phyloP scores from a whole-genome alignment of 1,140 invertebrate genomes.

The Palaemon carinicauda region DNA sequence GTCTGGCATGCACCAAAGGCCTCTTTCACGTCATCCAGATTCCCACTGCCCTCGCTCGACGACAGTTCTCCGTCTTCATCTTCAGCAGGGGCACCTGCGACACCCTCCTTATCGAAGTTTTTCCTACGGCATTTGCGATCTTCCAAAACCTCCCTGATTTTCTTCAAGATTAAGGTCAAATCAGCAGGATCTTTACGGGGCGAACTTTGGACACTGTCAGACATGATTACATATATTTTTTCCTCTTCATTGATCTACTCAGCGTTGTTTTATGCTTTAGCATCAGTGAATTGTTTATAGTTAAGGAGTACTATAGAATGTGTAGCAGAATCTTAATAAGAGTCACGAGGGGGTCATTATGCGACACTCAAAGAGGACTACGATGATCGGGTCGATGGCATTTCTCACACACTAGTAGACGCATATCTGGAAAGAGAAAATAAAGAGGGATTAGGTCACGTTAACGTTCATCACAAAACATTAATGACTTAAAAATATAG shows the following conservation, averaged over 20 bases:
- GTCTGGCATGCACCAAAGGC: conserved; percentile 45
- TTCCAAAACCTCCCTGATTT: background rate
- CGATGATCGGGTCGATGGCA: too few relatives aligned
- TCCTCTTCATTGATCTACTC: background rate
- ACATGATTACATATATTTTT: background rate
- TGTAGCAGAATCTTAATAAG: too few relatives aligned
- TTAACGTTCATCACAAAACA: too few relatives aligned
- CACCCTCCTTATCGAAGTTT: background rate
- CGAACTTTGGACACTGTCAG: background rate
- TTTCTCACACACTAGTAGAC: too few relatives aligned
- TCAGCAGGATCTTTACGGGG: background rate
- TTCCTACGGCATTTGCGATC: background rate
- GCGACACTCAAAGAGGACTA: too few relatives aligned
- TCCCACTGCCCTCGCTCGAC: background rate
- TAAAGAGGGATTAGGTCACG: too few relatives aligned
- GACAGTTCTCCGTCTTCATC: background rate
- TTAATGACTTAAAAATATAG: too few relatives aligned
- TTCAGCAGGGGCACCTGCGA: background rate
- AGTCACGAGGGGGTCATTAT: too few relatives aligned
- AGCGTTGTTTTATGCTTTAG: too few relatives aligned
- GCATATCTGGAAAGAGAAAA: too few relatives aligned
- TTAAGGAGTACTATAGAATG: too few relatives aligned
- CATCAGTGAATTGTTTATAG: too few relatives aligned
- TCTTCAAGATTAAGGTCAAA: background rate
- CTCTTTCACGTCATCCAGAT: conserved; percentile 35